Evolutionary conservation across 2,113 vertebrate species (phyloP).

Genomic region (Cathartes aura): DNA sequence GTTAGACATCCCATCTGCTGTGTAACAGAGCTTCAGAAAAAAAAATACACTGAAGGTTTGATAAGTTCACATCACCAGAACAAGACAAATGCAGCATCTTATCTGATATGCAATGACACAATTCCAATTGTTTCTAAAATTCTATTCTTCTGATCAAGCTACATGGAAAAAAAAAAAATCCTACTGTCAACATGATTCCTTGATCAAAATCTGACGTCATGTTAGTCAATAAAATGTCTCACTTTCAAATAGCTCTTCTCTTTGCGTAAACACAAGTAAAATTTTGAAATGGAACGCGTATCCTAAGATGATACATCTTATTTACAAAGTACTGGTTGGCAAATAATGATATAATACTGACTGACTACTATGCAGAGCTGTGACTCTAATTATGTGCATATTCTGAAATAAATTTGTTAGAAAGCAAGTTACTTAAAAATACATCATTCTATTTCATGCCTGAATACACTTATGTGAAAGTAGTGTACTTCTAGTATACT

Average conservation of each 20-base stretch:
- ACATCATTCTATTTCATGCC: slow-evolving; percentile 37
- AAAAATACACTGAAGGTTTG: slow-evolving; percentile 44
- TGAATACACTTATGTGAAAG: slow-evolving; percentile 29
- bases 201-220: neutral
- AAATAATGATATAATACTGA: slow-evolving; percentile 4
- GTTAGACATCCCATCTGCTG: slow-evolving; percentile 80
- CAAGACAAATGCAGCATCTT: slow-evolving; percentile 52
- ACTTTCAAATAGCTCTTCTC: neutral
- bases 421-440: slow-evolving; percentile 55
- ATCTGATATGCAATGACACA: slow-evolving; percentile 25
- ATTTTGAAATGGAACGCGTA: neutral
- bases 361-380: neutral
- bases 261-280: neutral
- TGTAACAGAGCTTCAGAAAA: slow-evolving; percentile 64
- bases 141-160: slow-evolving; percentile 32
- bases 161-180: neutral
- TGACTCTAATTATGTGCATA: slow-evolving; percentile 1
- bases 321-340: neutral
- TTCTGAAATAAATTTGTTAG: slow-evolving; percentile 46
- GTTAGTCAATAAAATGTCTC: neutral
- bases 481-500: slow-evolving; percentile 1
- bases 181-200: neutral
- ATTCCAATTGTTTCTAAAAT: slow-evolving; percentile 38
- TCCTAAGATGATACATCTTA: neutral
- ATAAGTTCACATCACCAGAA: slow-evolving; percentile 68